Evolutionary conservation across 1,140 invertebrate genomes (phyloP).

Genomic region (Triops longicaudatus): DNA sequence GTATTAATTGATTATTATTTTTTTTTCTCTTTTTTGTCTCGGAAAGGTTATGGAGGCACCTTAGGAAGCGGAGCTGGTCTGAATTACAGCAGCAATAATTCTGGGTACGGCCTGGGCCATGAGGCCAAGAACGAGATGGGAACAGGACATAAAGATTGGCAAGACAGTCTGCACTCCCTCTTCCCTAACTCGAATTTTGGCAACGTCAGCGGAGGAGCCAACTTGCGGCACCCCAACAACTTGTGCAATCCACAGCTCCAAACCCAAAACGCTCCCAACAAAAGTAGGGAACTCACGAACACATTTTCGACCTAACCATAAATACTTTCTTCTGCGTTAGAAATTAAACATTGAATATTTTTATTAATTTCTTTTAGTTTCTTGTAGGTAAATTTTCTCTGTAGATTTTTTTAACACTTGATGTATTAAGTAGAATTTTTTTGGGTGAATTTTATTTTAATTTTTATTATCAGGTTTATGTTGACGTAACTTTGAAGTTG

Average conservation of each 20-base stretch:
- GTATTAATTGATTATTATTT: too few species aligned
- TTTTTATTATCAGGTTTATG: too few species aligned
- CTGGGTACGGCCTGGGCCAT: constrained; percentile 13
- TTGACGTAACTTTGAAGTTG: not conserved
- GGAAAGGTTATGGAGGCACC: constrained; percentile 22
- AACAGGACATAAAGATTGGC: constrained; percentile 40
- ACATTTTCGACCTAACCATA: too few species aligned
- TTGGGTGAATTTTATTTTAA: too few species aligned
- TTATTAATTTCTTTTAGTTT: too few species aligned
- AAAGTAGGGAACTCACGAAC: not conserved
- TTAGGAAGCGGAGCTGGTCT: constrained; percentile 21
- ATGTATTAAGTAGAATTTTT: too few species aligned
- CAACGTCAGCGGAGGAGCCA: constrained; percentile 34
- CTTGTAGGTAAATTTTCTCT: too few species aligned
- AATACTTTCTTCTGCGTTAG: too few species aligned
- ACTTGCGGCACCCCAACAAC: constrained; percentile 19
- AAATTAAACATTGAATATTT: too few species aligned
- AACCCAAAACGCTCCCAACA: not conserved
- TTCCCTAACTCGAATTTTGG: constrained; percentile 45
- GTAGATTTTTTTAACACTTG: too few species aligned
- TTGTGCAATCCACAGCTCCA: not conserved
- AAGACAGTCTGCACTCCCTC: constrained; percentile 42
- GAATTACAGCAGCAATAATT: not conserved
- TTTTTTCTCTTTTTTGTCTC: constrained; percentile 18
- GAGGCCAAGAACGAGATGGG: constrained; percentile 2